Evolutionary conservation across 2,888 invertebrate genomes (phyloP).

Genomic region (Heliothis peltigera): DNA sequence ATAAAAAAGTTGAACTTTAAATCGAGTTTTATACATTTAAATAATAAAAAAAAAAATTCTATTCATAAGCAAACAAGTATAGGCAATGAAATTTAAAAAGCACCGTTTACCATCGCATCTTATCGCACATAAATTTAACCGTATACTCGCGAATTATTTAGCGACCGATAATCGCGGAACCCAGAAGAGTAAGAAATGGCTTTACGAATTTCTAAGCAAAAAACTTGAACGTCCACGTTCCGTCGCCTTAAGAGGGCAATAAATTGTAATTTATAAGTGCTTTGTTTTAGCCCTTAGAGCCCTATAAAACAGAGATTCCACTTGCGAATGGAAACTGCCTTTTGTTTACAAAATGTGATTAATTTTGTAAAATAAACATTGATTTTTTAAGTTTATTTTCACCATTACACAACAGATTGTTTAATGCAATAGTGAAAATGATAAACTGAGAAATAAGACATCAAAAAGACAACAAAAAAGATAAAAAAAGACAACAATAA

Average conservation of each 20-base stretch:
- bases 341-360: not conserved
- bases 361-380: not conserved
- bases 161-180: constrained; percentile 13
- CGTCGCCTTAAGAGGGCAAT: constrained; percentile 41
- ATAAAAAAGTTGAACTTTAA: no score
- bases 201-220: constrained; percentile 46
- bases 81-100: not conserved
- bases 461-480: no score
- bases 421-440: no score
- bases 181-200: constrained; percentile 16
- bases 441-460: no score
- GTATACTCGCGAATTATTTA: constrained; percentile 27
- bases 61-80: not conserved
- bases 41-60: no score
- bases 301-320: constrained; percentile 21
- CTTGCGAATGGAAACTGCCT: constrained; percentile 18
- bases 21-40: no score
- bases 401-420: no score
- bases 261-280: constrained; percentile 53
- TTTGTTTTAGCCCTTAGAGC: constrained; percentile 23
- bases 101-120: constrained; percentile 1
- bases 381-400: no score
- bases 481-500: no score
- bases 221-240: constrained; percentile 18
- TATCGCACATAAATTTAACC: constrained; percentile 8